Base-by-base conservation (phyloP, 2,113 vertebrate species). In the Heteronetta atricapilla region DNA sequence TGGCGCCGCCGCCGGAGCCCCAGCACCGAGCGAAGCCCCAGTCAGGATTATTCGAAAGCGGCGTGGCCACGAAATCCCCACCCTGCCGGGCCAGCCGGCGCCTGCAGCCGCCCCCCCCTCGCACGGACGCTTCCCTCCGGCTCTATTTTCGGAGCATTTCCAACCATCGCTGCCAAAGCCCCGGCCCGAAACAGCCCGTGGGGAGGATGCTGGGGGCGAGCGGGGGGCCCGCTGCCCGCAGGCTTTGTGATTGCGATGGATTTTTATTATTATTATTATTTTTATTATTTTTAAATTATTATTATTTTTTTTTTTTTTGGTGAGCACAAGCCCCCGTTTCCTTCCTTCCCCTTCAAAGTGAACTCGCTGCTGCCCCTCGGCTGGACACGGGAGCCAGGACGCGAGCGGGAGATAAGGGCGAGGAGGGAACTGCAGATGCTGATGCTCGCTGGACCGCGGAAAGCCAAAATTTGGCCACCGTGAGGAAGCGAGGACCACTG, bases 21-120 rank as follows among this genome's bases (percentile, higher is more conserved):
- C 34, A 8, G 0, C 42, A 4, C 22, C 0, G 1, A 20, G 25
- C 23, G 36, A 29, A 52, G 67, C 29, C 6, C 50, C 11, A n/a
- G 36, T 38, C 4, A 46, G 80, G 89, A 81, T 84, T 80, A 72
- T 75, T 91, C 13, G 69, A 95, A 95, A 95, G 96, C 89, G 52
- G 67, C 10, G 10, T 13, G 90, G 55, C 44, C 1, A 0, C 1
- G 3, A 91, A 44, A 46, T 80, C 44, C 36, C 25, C 91, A 90
- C 15, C 76, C 63, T 6, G 5, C 84, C 58, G 70, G 88, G 75
- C 68, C 3, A 19, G 85, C 28, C 28, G 6, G 79, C 2, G 55
- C 75, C 89, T 86, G 44, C 83, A 81, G 91, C 73, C 81, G 60
- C 52, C 76, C 60, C 81, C 74, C 83, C 84, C 38, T 10, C 3